Percentiles rank a stretch among this genome's conserved stretches.
Evolutionary conservation across 2,797 vertebrate genomes (phyloP).

Genomic region (Euthynnus affinis): DNA sequence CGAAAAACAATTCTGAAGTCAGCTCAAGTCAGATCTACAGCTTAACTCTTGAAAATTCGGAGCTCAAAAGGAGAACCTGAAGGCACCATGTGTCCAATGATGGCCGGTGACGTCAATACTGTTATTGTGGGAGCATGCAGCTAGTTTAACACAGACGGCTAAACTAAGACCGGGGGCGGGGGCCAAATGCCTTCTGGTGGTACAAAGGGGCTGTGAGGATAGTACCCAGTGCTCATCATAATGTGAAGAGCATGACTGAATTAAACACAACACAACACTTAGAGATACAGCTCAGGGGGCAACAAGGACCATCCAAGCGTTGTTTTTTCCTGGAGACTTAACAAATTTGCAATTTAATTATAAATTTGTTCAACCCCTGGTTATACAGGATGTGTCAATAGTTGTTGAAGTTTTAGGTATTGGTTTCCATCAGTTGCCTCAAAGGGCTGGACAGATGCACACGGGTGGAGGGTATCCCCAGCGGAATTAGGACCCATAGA

Average conservation of each 20-base stretch:
- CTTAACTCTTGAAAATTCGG: neutral
- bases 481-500: neutral
- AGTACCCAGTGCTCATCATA: constrained; percentile 8
- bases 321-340: neutral
- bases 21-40: neutral
- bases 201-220: constrained; percentile 26
- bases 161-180: constrained; percentile 56
- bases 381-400: neutral
- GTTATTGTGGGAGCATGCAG: constrained; percentile 84
- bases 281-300: neutral
- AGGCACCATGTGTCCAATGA: constrained; percentile 70
- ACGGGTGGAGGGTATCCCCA: neutral
- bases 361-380: neutral
- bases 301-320: neutral
- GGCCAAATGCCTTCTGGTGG: constrained; percentile 60
- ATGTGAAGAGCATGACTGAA: constrained; percentile 17
- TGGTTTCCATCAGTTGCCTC: neutral
- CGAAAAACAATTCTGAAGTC: neutral
- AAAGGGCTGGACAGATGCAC: constrained; percentile 1
- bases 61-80: constrained; percentile 45
- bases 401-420: neutral
- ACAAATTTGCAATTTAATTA: constrained; percentile 12
- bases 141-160: constrained; percentile 66
- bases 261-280: constrained; percentile 20
- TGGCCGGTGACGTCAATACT: constrained; percentile 84